A percentile compares a stretch with the other conserved stretches of the same genome.
These are phyloP conservation scores for Acanthisitta chloris DNA, from an alignment of 2,113 vertebrate genomes.

Conservation along the genomic window DNA sequence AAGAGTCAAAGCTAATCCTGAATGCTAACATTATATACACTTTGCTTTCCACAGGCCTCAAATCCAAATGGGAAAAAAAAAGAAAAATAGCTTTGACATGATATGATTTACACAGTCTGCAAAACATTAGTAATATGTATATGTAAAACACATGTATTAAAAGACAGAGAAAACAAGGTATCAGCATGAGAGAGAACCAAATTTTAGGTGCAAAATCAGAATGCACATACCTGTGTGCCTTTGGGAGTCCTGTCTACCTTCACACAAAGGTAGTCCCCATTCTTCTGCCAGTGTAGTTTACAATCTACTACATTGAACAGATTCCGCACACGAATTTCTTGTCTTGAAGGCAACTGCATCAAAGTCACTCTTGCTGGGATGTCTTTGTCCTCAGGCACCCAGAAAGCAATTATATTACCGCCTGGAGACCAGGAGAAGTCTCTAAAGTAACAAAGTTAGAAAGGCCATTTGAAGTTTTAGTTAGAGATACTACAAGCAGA, in stretches of 20 bases:
- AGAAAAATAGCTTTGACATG: background rate
- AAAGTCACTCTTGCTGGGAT: constrained; percentile 97
- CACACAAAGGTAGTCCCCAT: constrained; percentile 95
- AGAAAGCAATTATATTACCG: constrained; percentile 97
- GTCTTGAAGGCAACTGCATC: constrained; percentile 94
- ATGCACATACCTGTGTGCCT: constrained; percentile 85
- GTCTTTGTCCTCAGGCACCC: constrained; percentile 98
- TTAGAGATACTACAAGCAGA: background rate
- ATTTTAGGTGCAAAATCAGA: background rate
- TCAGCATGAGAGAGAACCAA: background rate
- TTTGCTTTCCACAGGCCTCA: background rate
- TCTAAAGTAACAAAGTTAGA: constrained; percentile 67
- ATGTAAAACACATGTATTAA: too few relatives aligned
- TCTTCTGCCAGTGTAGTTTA: constrained; percentile 98
- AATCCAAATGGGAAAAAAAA: background rate
- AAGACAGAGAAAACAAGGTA: background rate
- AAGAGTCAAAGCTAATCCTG: background rate
- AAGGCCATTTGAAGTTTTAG: background rate
- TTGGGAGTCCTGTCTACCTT: constrained; percentile 97
- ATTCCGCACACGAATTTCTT: constrained; percentile 95
- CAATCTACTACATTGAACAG: constrained; percentile 98
- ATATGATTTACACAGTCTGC: background rate
- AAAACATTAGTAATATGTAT: too few relatives aligned
- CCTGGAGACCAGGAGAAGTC: constrained; percentile 99
- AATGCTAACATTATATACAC: background rate